A percentile compares a stretch with the other conserved stretches of the same genome.
phyloP scores from a whole-genome alignment of 2,797 vertebrate genomes.

The Acanthiza pusilla region DNA sequence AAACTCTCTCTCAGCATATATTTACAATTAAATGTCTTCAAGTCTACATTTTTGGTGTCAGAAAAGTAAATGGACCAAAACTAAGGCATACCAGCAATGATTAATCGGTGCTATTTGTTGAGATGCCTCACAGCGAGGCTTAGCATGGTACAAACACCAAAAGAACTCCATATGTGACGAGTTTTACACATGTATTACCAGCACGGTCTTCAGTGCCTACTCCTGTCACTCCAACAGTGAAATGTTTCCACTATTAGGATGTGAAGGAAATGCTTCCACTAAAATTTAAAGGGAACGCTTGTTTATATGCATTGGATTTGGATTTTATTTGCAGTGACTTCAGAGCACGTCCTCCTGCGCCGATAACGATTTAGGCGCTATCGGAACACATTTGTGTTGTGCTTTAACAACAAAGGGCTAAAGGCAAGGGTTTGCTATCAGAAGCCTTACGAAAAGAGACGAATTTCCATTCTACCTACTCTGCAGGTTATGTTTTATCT shows the following conservation, averaged over 20 bases:
- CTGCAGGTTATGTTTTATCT: conserved; percentile 57
- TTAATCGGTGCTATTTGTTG: conserved; percentile 17
- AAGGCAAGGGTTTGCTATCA: neutral
- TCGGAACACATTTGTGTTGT: neutral
- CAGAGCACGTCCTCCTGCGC: neutral
- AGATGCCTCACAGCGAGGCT: neutral
- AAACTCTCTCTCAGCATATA: conserved; percentile 25
- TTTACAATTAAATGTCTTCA: conserved; percentile 49
- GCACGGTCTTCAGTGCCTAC: neutral
- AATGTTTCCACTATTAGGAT: neutral
- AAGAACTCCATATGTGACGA: neutral
- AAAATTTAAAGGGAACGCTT: neutral
- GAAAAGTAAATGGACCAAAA: conserved; percentile 54
- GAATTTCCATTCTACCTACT: neutral
- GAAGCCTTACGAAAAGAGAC: neutral
- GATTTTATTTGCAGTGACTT: neutral
- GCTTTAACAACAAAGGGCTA: neutral
- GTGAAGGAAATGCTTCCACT: neutral
- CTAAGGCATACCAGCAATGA: conserved; percentile 23
- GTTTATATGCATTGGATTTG: neutral
- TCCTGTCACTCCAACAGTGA: neutral
- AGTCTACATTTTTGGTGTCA: conserved; percentile 1
- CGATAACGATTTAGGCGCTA: neutral
- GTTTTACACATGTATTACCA: neutral
- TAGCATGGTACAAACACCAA: neutral